Conservation (phyloP, 2,888 invertebrate species). For the Drosophila crucigera region DNA sequence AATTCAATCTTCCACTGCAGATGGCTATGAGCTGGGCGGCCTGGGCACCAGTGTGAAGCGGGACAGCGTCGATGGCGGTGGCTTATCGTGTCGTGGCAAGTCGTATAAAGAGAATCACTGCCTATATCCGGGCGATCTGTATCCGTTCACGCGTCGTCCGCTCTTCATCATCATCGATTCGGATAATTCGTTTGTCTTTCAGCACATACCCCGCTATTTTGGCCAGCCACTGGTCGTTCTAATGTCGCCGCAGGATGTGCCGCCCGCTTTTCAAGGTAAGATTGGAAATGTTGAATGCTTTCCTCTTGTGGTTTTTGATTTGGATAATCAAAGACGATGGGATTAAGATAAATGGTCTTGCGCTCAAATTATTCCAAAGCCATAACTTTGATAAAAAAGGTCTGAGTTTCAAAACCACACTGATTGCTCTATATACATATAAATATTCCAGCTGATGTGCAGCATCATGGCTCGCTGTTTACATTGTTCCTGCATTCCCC, state of each 20-base stretch:
- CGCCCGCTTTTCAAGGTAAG: conserved; percentile 92
- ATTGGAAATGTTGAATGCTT: neutral
- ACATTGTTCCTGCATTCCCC: conserved; percentile 98
- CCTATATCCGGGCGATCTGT: conserved; percentile 96
- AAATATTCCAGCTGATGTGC: conserved; percentile 88
- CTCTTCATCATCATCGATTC: conserved; percentile 97
- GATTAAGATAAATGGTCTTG: neutral
- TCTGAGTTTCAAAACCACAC: no score
- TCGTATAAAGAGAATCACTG: conserved; percentile 90
- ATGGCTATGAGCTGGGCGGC: conserved; percentile 96
- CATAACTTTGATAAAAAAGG: no score
- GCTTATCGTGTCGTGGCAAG: conserved; percentile 84
- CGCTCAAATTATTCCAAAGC: no score
- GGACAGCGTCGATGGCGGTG: conserved; percentile 87
- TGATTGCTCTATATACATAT: neutral
- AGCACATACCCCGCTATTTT: conserved; percentile 95
- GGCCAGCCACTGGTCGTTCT: conserved; percentile 96
- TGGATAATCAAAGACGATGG: neutral
- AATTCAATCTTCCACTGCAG: conserved; percentile 84
- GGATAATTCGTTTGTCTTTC: conserved; percentile 96
- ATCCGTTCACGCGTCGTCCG: conserved; percentile 96
- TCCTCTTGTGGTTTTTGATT: neutral
- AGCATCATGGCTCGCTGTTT: conserved; percentile 95
- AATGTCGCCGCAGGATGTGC: conserved; percentile 96
- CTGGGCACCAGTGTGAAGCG: conserved; percentile 94